phyloP scores from a whole-genome alignment of 2,888 invertebrate species.

The Meteorus cinctellus region DNA sequence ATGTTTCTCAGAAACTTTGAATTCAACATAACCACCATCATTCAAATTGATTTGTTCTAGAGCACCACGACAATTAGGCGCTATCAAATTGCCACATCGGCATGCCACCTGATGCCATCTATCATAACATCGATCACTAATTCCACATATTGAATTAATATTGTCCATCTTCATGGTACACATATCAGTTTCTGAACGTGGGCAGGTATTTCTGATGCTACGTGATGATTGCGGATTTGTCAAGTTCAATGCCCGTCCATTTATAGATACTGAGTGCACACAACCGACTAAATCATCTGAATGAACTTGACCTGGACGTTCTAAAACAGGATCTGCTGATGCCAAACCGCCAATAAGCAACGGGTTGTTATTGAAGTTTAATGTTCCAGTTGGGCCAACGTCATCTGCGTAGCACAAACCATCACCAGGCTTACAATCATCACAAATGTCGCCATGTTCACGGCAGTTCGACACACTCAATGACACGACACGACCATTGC shows the following conservation, averaged over 20 bases:
- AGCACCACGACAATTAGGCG: constrained; percentile 87
- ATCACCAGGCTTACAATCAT: constrained; percentile 90
- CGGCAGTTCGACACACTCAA: constrained; percentile 87
- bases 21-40: constrained; percentile 86
- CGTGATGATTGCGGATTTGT: constrained; percentile 84
- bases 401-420: constrained; percentile 88
- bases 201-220: constrained; percentile 85
- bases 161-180: constrained; percentile 74
- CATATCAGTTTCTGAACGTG: constrained; percentile 80
- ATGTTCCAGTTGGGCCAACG: constrained; percentile 89
- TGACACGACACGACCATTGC: constrained; percentile 91
- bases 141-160: constrained; percentile 76
- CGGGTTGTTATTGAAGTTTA: constrained; percentile 93
- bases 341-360: constrained; percentile 89
- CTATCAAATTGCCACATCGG: constrained; percentile 82
- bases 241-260: constrained; percentile 88
- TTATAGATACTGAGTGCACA: constrained; percentile 91
- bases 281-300: constrained; percentile 96
- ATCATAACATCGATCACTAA: constrained; percentile 85
- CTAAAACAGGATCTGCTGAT: constrained; percentile 89
- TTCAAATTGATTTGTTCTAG: constrained; percentile 86
- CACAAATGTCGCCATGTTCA: constrained; percentile 90
- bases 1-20: constrained; percentile 85
- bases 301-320: constrained; percentile 91
- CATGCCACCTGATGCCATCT: constrained; percentile 87